Evolutionary conservation across 2,797 vertebrate genomes (phyloP), one percentile per base, ranked within the genome.

Genomic region (Gallinago nigripennis): DNA sequence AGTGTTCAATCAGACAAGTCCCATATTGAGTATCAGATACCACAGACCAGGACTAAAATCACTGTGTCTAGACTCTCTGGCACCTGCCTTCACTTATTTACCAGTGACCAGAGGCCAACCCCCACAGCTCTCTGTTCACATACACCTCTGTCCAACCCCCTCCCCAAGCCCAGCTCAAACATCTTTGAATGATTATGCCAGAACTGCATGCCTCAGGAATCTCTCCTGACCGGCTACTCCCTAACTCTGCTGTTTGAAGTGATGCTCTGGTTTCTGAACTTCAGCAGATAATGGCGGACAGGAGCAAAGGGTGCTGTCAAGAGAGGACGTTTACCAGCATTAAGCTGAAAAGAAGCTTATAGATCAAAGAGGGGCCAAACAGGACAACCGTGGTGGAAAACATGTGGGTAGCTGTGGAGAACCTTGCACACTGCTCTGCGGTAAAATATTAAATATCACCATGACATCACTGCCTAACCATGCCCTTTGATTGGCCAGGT

Each of bases 51-150:
- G 98, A 98, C 99, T 98, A 98, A 98, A 99, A 99, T 99, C 99
- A 99, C 98, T 94, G 97, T 97, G 99, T 99, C 99, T 99, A 99
- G 99, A 99, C 99, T 99, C 99, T 99, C 99, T 99, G 99, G 99
- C 99, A 99, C 99, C 99, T 99, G 99, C 98, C 98, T 99, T 98
- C 98, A 99, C 99, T 98, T 98, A 98, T 98, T 99, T 99, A 99
- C 98, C 98, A 98, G 98, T 98, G 98, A 98, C 98, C 97, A 98
- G 98, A 98, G 98, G 98, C 98, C 98, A 98, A 96, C 98, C 97
- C 97, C 96, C 95, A 98, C 98, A 75, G 97, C 95, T 96, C 94
- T 92, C 97, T 86, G 94, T 90, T 97, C 97, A 94, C 96, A 96
- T 97, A 97, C 97, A 98, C 97, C 98, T 98, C 97, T 93, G 73